Evolutionary conservation across 2,888 invertebrate species (phyloP).

Genomic region (Pandemis heparana): DNA sequence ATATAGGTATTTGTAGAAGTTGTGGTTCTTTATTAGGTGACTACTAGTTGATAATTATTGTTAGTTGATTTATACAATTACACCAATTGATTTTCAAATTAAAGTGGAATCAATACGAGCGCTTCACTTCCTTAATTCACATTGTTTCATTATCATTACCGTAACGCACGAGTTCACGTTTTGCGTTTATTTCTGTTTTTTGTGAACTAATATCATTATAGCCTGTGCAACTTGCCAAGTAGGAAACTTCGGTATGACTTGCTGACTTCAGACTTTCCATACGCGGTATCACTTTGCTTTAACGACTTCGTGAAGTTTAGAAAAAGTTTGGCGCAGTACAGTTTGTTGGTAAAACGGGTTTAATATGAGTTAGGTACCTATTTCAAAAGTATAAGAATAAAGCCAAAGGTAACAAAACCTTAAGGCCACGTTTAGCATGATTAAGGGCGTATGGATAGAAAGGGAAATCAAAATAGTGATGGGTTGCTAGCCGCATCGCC

Average conservation of each 20-base stretch:
- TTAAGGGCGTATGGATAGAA: no score
- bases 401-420: no score
- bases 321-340: constrained; percentile 1
- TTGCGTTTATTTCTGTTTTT: constrained; percentile 15
- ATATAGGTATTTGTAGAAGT: no score
- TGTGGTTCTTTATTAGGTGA: no score
- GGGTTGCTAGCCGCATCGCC: no score
- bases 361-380: background rate
- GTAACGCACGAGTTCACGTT: constrained; percentile 18
- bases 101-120: background rate
- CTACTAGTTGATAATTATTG: background rate
- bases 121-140: constrained; percentile 1
- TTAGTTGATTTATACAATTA: background rate
- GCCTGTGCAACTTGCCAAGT: constrained; percentile 13
- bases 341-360: background rate
- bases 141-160: constrained; percentile 10
- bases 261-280: constrained; percentile 9
- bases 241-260: constrained; percentile 15
- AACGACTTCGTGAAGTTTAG: constrained; percentile 15
- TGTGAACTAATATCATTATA: constrained; percentile 7
- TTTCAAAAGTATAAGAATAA: no score
- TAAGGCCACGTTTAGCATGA: no score
- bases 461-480: no score
- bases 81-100: background rate
- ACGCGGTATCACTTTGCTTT: constrained; percentile 17